Evolutionary conservation across 1,140 invertebrate genomes (phyloP), one percentile per base, ranked within the genome.

Genomic region (Drosophila dunni): DNA sequence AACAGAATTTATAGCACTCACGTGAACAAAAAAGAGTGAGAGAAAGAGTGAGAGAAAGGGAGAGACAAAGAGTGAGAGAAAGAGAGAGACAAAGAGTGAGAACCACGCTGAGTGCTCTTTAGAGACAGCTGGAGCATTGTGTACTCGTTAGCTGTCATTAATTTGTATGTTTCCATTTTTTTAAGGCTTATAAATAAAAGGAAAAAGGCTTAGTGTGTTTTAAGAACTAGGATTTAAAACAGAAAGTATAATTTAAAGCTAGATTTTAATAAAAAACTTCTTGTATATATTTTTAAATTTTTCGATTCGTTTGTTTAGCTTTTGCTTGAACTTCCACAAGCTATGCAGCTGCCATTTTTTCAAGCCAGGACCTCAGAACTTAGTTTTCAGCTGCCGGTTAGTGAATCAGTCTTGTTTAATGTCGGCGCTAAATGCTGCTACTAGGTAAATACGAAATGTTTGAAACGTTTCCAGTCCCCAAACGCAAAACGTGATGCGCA

Each of bases 401-500:
- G n/a, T 40, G 36, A 46, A 15, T 63, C 60, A 54, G 15, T 45
- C 58, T 53, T 48, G 69, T 80, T 88, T 80, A 75, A 84, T 71
- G 80, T 24, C 38, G 46, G 36, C 57, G 73, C 66, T 79, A 89
- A 89, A 80, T 89, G 68, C 80, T 73, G 68, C 67, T 70, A 71
- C 69, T 80, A 88, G 83, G 80, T 88, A 88, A 89, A 89, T 67
- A 54, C 33, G 33, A 34, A 54, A 80, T 80, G 64, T 68, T 63
- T 45, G 56, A 51, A 70, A 78, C 75, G 79, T 79, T 79, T 78
- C 53, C 36, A 50, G 36, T 88, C 83, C 63, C 70, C 57, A 74
- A 84, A 89, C 83, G 53, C 58, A 86, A 46, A 89, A 88, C 84
- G 83, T 88, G 84, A 89, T 89, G 83, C 84, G 83, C 83, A 88